phyloP scores from a whole-genome alignment of 2,113 vertebrate species.

The Empidonax traillii region DNA sequence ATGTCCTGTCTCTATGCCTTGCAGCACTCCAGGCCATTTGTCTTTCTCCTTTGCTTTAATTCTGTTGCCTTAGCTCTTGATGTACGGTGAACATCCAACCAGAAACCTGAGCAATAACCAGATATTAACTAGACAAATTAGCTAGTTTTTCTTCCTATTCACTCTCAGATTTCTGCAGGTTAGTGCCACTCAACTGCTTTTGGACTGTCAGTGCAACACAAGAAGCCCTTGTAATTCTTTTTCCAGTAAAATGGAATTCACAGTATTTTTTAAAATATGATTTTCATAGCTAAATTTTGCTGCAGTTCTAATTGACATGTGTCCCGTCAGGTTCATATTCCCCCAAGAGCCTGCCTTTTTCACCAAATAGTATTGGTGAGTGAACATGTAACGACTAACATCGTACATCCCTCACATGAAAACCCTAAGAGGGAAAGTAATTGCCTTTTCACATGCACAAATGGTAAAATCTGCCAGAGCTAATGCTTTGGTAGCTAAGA shows the following conservation, averaged over 20 bases:
- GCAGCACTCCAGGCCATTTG: neutral
- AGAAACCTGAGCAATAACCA: neutral
- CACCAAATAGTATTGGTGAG: neutral
- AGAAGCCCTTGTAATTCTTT: neutral
- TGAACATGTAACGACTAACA: neutral
- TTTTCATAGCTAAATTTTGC: neutral
- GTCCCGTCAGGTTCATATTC: neutral
- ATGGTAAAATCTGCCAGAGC: neutral
- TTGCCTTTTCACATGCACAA: constrained; percentile 17
- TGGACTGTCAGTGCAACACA: accelerated
- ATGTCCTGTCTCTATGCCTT: neutral
- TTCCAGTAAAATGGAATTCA: neutral
- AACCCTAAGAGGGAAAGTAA: constrained; percentile 12
- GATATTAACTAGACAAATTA: neutral
- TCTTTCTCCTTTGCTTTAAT: neutral
- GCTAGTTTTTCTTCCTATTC: neutral
- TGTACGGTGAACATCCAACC: neutral
- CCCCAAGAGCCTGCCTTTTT: neutral
- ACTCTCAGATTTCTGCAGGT: neutral
- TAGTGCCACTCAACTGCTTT: neutral
- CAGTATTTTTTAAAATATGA: neutral
- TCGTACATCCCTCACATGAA: neutral
- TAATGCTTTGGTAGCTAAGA: constrained; percentile 19
- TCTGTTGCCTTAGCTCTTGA: neutral
- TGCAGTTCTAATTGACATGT: neutral